Evolutionary conservation across 2,113 vertebrate genomes (phyloP), one percentile per base, ranked within the genome.

Genomic region (Aviceda subcristata): DNA sequence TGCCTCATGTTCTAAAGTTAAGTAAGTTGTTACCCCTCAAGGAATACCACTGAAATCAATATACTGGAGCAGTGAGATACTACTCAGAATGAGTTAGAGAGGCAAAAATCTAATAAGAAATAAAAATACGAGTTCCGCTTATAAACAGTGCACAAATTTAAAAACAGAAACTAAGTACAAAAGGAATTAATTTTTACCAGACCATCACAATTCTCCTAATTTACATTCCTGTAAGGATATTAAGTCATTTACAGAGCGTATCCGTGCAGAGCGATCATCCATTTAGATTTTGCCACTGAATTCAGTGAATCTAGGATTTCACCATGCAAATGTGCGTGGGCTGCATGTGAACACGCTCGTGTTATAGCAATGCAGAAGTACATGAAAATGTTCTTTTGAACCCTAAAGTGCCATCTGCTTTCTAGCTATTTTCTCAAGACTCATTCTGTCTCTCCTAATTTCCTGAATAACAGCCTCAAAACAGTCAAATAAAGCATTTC

Each of bases 321-420:
- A 73, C 36, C 81, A 38, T 2, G 66, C 74, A 60, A 79, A 53
- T 7, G 38, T 64, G 72, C 0, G 74, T 85, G 89, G 91, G 94
- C 9, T 89, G 66, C 48, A n/a, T 32, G 48, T 2, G 67, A 94
- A 90, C 77, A 86, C 1, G 8, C 39, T 81, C 3, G 0, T 91
- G 55, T 41, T 68, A 57, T 0, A 83, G 59, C 72, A 55, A 1
- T 74, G 80, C 62, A 64, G 64, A 81, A 80, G 55, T 29, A 85
- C 80, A 73, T 7, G 41, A 43, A 78, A 87, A 87, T 64, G 74
- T 87, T 92, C 84, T 21, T n/a, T 60, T 21, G 41, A 84, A 78
- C 82, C 80, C 68, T 68, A 0, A 41, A 59, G 53, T 66, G 46
- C 91, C 96, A 96, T 95, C 94, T 92, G 94, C 72, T 87, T 89